Evolutionary conservation across 2,888 invertebrate genomes (phyloP).

Genomic region (Apoderus coryli): DNA sequence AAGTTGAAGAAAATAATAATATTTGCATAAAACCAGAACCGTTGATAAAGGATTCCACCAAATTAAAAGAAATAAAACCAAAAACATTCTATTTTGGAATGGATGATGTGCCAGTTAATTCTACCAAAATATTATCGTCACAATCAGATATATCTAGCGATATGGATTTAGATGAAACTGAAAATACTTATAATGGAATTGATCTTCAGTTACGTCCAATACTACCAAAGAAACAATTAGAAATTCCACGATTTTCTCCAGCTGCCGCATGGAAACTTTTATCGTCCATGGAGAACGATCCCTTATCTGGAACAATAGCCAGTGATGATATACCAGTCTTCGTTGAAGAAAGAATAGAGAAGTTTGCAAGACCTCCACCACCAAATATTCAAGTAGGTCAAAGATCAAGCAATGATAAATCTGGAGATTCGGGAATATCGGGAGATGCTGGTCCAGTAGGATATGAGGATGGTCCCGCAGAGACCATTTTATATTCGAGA

Average conservation of each 20-base stretch:
- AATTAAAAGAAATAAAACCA: conserved; percentile 33
- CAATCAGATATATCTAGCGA: conserved; percentile 44
- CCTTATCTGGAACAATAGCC: conserved; percentile 20
- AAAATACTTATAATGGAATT: conserved; percentile 40
- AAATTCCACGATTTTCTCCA: conserved; percentile 69
- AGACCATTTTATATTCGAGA: not conserved
- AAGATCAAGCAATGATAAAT: conserved; percentile 47
- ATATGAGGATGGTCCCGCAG: conserved; percentile 35
- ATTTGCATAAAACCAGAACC: conserved; percentile 33
- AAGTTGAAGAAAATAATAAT: conserved; percentile 37
- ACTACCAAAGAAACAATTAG: conserved; percentile 61
- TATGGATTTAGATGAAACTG: conserved; percentile 30
- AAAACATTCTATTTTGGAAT: conserved; percentile 70
- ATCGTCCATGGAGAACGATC: conserved; percentile 42
- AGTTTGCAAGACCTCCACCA: conserved; percentile 37
- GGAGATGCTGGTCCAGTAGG: conserved; percentile 49
- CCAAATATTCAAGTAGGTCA: conserved; percentile 36
- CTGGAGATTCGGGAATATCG: conserved; percentile 73
- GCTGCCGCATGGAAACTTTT: conserved; percentile 70
- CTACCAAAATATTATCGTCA: conserved; percentile 30
- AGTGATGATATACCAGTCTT: conserved; percentile 30
- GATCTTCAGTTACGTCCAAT: conserved; percentile 62
- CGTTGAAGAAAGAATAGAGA: conserved; percentile 39
- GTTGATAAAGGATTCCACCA: conserved; percentile 48
- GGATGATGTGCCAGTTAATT: conserved; percentile 35